Evolutionary conservation across 1,140 invertebrate genomes (phyloP), one percentile per base, ranked within the genome.

Genomic region (Telenomus remus): DNA sequence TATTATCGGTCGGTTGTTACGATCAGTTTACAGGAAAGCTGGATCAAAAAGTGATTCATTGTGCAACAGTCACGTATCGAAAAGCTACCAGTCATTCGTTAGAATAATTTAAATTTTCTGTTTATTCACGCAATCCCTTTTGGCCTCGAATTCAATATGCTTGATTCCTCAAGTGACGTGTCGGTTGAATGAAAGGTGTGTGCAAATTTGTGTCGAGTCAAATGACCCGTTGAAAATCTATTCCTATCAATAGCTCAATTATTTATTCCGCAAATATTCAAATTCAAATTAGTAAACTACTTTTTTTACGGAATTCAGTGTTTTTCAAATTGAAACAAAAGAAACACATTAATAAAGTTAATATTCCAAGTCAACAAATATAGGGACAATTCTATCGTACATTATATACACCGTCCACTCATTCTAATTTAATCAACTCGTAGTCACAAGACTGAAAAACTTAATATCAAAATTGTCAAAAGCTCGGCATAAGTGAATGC

Each of bases 51-150:
- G 16, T 39, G 50, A 71, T 68, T 53, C 57, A 71, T 61, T 74
- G 64, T 70, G 13, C 7, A 0, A 63, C 9, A 66, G 76, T 78
- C 76, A 78, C 70, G 56, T 63, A 78, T 78, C 66, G 76, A 73
- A 72, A 69, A 64, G 54, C 54, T 59, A 71, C 69, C 34, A 69
- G 54, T 78, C 69, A 73, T 77, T 68, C 57, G 48, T 34, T 8
- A 11, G 33, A 53, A 16, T 53, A 74, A 61, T 61, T 61, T 61
- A 48, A 55, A 55, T 44, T 73, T 70, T 65, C 60, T 53, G 12
- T 72, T 73, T 46, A 74, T 78, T 74, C 49, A 66, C 48, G 4
- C 50, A 37, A 57, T 71, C 46, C 47, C 33, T 59, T 39, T 27
- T 27, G 19, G 19, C 6, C 3, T 19, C 39, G 14, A 15, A 51